Percentiles rank a stretch among this genome's conserved stretches.
Conservation (phyloP, 1,140 invertebrate species). For the Phortica variegata region DNA sequence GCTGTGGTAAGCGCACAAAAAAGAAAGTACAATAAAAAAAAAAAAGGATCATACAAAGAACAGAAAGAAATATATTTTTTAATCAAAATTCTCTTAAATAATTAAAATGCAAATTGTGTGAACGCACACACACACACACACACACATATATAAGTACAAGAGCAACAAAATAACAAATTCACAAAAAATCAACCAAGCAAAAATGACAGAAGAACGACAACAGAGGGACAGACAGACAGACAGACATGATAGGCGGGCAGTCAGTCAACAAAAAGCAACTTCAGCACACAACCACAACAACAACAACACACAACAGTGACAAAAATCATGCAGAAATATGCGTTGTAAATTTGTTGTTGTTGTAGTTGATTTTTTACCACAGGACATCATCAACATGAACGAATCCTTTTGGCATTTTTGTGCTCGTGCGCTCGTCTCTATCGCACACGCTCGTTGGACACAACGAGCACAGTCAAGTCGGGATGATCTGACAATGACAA, state of each 20-base stretch:
- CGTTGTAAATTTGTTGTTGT: conserved; percentile 16
- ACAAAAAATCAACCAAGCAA: neutral
- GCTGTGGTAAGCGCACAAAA: neutral
- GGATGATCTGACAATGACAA: too few species aligned
- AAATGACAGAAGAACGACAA: conserved; percentile 18
- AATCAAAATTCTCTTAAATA: conserved; percentile 56
- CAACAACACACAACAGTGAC: conserved; percentile 20
- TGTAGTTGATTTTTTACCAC: too few species aligned
- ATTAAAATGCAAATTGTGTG: conserved; percentile 56
- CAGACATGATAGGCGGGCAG: conserved; percentile 11
- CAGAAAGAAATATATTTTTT: conserved; percentile 37
- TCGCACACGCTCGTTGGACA: too few species aligned
- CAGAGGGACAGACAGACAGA: conserved; percentile 21
- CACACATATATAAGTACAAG: conserved; percentile 43
- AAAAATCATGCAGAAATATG: conserved; percentile 27
- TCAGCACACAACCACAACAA: conserved; percentile 23
- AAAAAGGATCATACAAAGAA: conserved; percentile 3
- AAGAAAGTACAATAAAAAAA: conserved; percentile 12
- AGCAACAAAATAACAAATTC: conserved; percentile 30
- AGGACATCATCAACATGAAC: too few species aligned
- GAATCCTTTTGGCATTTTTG: too few species aligned
- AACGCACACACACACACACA: too few species aligned
- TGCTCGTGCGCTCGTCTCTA: too few species aligned
- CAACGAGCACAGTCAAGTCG: too few species aligned
- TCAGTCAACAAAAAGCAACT: too few species aligned